phyloP scores from a whole-genome alignment of 2,797 vertebrate species.

The Lepus oiostolus region DNA sequence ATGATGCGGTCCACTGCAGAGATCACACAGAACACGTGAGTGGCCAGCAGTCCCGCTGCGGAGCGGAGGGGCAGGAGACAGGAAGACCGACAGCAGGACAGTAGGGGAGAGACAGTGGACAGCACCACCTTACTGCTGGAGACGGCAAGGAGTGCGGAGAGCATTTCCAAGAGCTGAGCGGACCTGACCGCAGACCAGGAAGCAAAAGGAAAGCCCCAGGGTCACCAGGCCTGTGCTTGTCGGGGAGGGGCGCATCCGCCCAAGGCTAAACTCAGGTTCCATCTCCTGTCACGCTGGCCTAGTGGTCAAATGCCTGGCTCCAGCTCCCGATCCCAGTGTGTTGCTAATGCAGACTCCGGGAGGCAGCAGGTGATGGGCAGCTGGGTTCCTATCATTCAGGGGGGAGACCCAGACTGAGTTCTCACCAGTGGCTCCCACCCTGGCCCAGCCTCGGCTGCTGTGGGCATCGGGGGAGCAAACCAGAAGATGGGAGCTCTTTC shows the following conservation, averaged over 20 bases:
- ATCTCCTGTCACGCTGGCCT: background rate
- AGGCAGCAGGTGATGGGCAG: too few relatives aligned
- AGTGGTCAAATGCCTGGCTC: too few relatives aligned
- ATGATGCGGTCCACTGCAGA: constrained; percentile 97
- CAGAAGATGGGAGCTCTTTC: too few relatives aligned
- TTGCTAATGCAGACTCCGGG: too few relatives aligned
- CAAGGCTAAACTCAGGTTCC: background rate
- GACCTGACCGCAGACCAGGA: constrained; percentile 71
- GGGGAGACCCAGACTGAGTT: too few relatives aligned
- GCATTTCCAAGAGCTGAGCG: constrained; percentile 73
- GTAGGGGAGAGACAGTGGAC: constrained; percentile 70
- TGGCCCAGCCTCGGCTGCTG: too few relatives aligned
- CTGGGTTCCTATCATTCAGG: too few relatives aligned
- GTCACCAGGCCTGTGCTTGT: background rate
- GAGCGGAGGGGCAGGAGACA: fast-evolving
- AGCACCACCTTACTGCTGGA: constrained; percentile 79
- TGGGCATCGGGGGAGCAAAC: too few relatives aligned
- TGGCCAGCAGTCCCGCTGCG: background rate
- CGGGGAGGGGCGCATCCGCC: fast-evolving
- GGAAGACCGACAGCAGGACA: constrained; percentile 62
- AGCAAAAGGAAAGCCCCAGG: background rate
- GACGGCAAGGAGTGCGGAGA: constrained; percentile 73
- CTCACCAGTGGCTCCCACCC: too few relatives aligned
- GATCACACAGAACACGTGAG: constrained; percentile 54
- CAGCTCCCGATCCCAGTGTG: too few relatives aligned